These are phyloP conservation scores for Nudaria mundana DNA, from an alignment of 2,888 invertebrate genomes.

Conservation along the genomic window DNA sequence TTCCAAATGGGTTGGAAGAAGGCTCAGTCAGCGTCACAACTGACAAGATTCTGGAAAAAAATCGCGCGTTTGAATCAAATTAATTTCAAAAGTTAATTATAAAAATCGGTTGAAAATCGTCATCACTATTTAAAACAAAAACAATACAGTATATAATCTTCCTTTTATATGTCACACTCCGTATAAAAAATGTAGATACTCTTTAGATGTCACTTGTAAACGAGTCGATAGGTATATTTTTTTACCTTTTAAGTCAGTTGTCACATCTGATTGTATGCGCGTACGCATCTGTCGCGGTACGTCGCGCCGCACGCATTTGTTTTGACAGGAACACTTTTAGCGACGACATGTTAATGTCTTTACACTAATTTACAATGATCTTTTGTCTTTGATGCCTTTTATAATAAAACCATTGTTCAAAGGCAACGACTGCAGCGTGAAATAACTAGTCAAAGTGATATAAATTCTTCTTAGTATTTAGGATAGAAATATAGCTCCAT, in stretches of 20 bases:
- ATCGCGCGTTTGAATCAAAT: too few relatives aligned
- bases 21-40: too few relatives aligned
- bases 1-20: too few relatives aligned
- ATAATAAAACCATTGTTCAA: constrained; percentile 26
- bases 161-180: too few relatives aligned
- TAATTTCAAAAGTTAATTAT: too few relatives aligned
- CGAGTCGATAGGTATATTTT: too few relatives aligned
- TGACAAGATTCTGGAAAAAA: too few relatives aligned
- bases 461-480: constrained; percentile 15
- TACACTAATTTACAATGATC: constrained; percentile 47
- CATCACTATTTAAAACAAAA: too few relatives aligned
- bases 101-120: too few relatives aligned
- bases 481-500: constrained; percentile 17
- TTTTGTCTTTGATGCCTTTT: constrained; percentile 36
- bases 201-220: too few relatives aligned
- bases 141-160: too few relatives aligned
- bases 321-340: constrained; percentile 44
- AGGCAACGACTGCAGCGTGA: constrained; percentile 24
- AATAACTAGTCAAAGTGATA: constrained; percentile 22
- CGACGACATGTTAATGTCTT: constrained; percentile 38
- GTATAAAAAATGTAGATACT: too few relatives aligned
- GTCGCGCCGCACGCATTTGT: constrained; percentile 36
- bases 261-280: constrained; percentile 22
- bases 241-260: constrained; percentile 26
- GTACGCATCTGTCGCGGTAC: constrained; percentile 41